Conservation (phyloP, 2,113 vertebrate genomes). For the Tenrec ecaudatus region DNA sequence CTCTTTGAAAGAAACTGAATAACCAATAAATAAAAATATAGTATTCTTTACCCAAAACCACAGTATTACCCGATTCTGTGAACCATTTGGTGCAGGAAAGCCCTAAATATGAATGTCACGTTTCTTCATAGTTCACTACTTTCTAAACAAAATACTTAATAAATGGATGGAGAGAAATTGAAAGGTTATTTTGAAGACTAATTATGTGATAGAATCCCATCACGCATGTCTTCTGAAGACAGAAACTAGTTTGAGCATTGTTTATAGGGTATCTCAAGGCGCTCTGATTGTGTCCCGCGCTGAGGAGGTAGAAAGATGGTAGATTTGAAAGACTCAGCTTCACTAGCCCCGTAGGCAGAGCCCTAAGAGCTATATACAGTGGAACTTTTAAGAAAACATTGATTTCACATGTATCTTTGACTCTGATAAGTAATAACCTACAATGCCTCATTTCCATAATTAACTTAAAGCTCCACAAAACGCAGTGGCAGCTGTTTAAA, state of each 20-base stretch:
- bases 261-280: not conserved
- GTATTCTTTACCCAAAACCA: not conserved
- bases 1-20: slow-evolving; percentile 37
- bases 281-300: not conserved
- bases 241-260: not conserved
- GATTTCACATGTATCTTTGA: not conserved
- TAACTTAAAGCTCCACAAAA: slow-evolving; percentile 4
- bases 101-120: not conserved
- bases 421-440: not conserved
- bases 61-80: not conserved
- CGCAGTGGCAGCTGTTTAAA: not conserved
- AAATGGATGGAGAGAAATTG: not conserved
- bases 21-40: slow-evolving; percentile 6
- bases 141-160: not conserved
- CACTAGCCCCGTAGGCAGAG: no score
- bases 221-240: not conserved
- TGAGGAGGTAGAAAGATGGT: not conserved
- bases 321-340: no score
- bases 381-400: not conserved
- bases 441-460: not conserved
- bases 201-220: not conserved
- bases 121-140: not conserved
- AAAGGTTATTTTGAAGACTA: slow-evolving; percentile 13
- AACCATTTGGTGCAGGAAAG: not conserved
- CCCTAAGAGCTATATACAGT: not conserved